These are phyloP conservation scores for Drosophila busckii DNA, from an alignment of 1,140 invertebrate genomes.

Conservation along the genomic window DNA sequence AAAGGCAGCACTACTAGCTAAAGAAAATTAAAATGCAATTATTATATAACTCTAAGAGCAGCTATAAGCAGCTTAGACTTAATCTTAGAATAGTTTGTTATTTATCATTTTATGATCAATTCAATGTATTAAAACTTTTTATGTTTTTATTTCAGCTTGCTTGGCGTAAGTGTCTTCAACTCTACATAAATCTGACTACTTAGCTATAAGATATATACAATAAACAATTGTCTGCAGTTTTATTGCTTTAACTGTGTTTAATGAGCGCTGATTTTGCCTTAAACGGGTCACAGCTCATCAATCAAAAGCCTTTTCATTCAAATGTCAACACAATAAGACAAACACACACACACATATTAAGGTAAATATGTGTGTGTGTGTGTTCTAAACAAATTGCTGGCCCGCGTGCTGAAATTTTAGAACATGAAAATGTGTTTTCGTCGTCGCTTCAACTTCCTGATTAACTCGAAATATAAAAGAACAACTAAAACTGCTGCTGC, in stretches of 20 bases:
- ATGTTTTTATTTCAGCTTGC: no score
- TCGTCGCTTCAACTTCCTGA: slow-evolving; percentile 69
- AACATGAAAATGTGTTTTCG: slow-evolving; percentile 55
- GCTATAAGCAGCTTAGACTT: no score
- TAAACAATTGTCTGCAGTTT: slow-evolving; percentile 32
- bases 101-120: no score
- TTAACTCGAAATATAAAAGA: slow-evolving; percentile 55
- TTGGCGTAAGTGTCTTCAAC: no score
- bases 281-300: slow-evolving; percentile 45
- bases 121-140: no score
- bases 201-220: slow-evolving; percentile 6
- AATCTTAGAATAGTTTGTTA: no score
- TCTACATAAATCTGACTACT: no score
- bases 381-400: slow-evolving; percentile 55
- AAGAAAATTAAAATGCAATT: no score
- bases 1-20: no score
- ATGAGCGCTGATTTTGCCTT: slow-evolving; percentile 17
- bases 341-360: background rate
- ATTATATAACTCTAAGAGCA: no score
- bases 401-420: slow-evolving; percentile 53
- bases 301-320: slow-evolving; percentile 51
- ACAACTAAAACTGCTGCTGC: slow-evolving; percentile 21
- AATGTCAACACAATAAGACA: slow-evolving; percentile 55
- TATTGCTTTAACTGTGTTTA: background rate
- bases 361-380: slow-evolving; percentile 2